Evolutionary conservation across 2,113 vertebrate species (phyloP).

Genomic region (Triplophysa rosa): DNA sequence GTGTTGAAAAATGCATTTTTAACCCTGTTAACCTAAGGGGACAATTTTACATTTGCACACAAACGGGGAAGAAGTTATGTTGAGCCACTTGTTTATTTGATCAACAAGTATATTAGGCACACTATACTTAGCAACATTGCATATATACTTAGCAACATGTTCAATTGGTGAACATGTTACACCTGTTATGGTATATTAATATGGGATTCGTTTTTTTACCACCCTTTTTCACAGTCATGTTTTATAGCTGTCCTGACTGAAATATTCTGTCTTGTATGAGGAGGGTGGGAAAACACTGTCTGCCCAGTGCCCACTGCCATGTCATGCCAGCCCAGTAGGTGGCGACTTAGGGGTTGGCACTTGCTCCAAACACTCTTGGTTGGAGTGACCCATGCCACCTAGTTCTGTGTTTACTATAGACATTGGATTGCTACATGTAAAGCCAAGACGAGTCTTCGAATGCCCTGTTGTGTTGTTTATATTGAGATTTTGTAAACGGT

Average conservation of each 20-base stretch:
- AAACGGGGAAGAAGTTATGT: not conserved
- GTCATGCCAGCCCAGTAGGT: constrained; percentile 34
- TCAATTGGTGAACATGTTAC: not conserved
- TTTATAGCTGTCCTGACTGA: constrained; percentile 11
- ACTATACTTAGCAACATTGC: not conserved
- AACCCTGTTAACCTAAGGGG: not conserved
- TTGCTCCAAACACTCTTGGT: not conserved
- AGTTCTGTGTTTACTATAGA: not conserved
- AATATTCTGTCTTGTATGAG: constrained; percentile 11
- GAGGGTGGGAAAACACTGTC: constrained; percentile 12
- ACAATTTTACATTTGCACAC: not conserved
- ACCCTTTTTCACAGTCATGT: constrained; percentile 8
- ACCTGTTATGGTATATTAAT: not conserved
- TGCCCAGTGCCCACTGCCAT: constrained; percentile 30
- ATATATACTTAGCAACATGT: too few species aligned
- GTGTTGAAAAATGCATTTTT: not conserved
- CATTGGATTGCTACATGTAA: not conserved
- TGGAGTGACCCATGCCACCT: not conserved
- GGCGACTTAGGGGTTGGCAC: not conserved
- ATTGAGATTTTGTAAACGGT: not conserved
- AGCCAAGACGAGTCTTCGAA: not conserved
- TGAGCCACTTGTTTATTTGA: not conserved
- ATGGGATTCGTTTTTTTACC: constrained; percentile 1
- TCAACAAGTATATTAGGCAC: not conserved
- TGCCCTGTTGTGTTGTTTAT: not conserved